Evolutionary conservation across 2,113 vertebrate species (phyloP).

Genomic region (Ardeotis arabs): DNA sequence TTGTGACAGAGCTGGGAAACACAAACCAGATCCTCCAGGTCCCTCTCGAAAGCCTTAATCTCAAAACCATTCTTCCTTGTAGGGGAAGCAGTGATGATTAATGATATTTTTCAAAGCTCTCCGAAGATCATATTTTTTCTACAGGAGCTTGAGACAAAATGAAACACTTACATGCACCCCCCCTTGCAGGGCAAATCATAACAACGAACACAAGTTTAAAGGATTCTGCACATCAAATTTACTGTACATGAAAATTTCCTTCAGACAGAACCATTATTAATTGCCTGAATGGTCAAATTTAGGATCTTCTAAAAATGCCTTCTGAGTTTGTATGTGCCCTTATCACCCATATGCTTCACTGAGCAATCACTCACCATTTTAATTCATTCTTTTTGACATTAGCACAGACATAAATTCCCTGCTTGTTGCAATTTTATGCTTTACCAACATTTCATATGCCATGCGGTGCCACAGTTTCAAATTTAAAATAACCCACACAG

Average conservation of each 20-base stretch:
- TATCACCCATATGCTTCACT: not conserved
- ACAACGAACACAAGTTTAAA: not conserved
- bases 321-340: not conserved
- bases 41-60: not conserved
- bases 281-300: not conserved
- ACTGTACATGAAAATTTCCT: not conserved
- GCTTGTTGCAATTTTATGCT: not conserved
- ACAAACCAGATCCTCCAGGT: slow-evolving; percentile 21
- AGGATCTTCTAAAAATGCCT: not conserved
- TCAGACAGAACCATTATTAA: not conserved
- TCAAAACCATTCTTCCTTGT: slow-evolving; percentile 44
- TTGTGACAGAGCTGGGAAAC: not conserved
- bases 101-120: slow-evolving; percentile 12
- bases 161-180: not conserved
- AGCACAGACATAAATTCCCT: not conserved
- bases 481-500: not conserved
- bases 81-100: slow-evolving; percentile 7
- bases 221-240: not conserved
- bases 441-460: not conserved
- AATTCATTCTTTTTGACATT: not conserved
- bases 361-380: not conserved
- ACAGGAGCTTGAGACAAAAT: not conserved
- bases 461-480: not conserved
- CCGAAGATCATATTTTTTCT: not conserved
- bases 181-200: not conserved